Conservation (phyloP, 2,797 vertebrate genomes). For the Chiroxiphia lanceolata region DNA sequence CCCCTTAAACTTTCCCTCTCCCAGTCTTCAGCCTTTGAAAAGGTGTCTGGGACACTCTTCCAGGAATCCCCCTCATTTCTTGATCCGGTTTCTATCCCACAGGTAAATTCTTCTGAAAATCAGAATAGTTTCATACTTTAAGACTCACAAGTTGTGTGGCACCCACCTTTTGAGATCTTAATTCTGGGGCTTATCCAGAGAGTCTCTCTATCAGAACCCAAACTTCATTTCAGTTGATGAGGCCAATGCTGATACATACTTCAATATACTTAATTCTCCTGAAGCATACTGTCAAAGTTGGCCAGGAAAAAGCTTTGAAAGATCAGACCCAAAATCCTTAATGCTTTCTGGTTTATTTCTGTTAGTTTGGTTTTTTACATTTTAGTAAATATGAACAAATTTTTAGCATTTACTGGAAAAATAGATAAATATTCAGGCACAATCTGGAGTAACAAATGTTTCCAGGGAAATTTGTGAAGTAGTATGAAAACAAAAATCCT, state of each 20-base stretch:
- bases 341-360: background rate
- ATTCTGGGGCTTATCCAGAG: background rate
- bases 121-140: background rate
- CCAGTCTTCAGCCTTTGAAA: background rate
- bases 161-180: background rate
- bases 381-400: background rate
- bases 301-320: background rate
- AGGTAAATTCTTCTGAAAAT: background rate
- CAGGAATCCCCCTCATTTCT: background rate
- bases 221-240: background rate
- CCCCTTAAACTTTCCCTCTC: background rate
- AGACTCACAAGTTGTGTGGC: background rate
- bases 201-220: background rate
- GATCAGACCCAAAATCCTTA: background rate
- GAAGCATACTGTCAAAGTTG: background rate
- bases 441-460: background rate
- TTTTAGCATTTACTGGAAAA: background rate
- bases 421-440: background rate
- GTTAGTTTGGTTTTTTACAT: background rate
- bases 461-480: background rate
- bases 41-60: background rate
- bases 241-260: background rate
- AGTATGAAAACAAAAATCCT: background rate
- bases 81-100: background rate
- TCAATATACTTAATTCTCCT: background rate